Conservation (phyloP, 92 coral and sea anemone species). For the Heliopora coerulea region DNA sequence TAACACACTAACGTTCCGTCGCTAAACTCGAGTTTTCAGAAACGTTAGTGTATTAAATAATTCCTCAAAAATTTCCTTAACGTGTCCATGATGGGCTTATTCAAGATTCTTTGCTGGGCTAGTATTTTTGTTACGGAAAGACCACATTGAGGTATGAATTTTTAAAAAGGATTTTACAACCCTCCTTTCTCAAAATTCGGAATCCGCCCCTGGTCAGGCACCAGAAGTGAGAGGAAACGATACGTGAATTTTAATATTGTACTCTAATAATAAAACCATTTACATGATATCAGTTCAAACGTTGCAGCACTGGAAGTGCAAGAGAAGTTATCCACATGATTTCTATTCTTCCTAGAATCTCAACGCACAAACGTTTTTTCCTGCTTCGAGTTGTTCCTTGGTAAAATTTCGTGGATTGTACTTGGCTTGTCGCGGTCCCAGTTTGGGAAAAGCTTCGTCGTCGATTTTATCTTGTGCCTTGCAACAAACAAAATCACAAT, state of each 20-base stretch:
- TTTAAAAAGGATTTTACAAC: too few relatives aligned
- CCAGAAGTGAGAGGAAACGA: not conserved
- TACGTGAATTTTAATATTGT: slow-evolving; percentile 20
- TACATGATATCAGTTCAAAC: not conserved
- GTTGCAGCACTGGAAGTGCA: not conserved
- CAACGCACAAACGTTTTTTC: slow-evolving; percentile 20
- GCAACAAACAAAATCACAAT: not conserved
- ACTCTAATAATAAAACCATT: slow-evolving; percentile 4
- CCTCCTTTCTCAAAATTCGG: too few relatives aligned
- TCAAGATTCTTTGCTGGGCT: too few relatives aligned
- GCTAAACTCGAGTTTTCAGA: too few relatives aligned
- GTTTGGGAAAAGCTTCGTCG: slow-evolving; percentile 40
- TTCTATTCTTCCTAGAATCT: slow-evolving; percentile 3
- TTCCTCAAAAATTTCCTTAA: too few relatives aligned
- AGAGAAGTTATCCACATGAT: not conserved
- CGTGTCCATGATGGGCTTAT: too few relatives aligned
- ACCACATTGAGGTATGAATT: too few relatives aligned
- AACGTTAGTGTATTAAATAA: too few relatives aligned
- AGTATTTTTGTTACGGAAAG: too few relatives aligned
- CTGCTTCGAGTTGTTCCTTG: slow-evolving; percentile 29
- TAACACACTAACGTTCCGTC: too few relatives aligned
- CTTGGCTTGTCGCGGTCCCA: slow-evolving; percentile 51
- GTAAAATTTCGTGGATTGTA: slow-evolving; percentile 32
- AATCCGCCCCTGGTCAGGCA: not conserved
- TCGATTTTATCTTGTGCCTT: slow-evolving; percentile 39